phyloP scores from a whole-genome alignment of 2,888 invertebrate species.

The Thyatira batis region DNA sequence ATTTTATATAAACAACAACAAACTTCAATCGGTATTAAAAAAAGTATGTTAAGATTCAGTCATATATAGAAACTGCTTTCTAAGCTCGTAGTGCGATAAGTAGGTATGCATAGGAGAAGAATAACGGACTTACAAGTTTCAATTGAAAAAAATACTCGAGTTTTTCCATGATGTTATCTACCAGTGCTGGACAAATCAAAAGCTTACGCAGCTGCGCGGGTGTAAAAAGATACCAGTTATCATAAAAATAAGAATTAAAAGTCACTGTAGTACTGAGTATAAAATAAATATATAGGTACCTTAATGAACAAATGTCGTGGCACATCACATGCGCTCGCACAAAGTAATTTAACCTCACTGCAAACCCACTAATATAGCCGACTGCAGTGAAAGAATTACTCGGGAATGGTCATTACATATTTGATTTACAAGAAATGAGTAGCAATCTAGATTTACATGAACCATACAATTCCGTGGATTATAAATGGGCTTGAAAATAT shows the following conservation, averaged over 20 bases:
- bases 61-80: background rate
- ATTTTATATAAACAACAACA: background rate
- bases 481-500: background rate
- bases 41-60: background rate
- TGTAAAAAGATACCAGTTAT: too few species aligned
- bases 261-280: background rate
- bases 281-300: background rate
- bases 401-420: background rate
- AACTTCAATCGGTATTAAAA: too few species aligned
- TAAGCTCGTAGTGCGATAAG: background rate
- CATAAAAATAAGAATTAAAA: too few species aligned
- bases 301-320: conserved; percentile 24
- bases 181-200: too few species aligned
- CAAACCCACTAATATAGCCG: background rate
- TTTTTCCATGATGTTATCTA: too few species aligned
- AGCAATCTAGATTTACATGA: background rate
- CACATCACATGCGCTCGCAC: conserved; percentile 3
- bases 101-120: too few species aligned
- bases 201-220: too few species aligned
- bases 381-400: background rate
- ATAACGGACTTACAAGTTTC: too few species aligned
- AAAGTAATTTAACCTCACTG: background rate
- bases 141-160: too few species aligned
- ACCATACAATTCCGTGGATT: background rate
- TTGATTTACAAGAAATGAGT: background rate